Evolutionary conservation across 2,888 invertebrate genomes (phyloP).

Genomic region (Mesorhabditis spiculigera): DNA sequence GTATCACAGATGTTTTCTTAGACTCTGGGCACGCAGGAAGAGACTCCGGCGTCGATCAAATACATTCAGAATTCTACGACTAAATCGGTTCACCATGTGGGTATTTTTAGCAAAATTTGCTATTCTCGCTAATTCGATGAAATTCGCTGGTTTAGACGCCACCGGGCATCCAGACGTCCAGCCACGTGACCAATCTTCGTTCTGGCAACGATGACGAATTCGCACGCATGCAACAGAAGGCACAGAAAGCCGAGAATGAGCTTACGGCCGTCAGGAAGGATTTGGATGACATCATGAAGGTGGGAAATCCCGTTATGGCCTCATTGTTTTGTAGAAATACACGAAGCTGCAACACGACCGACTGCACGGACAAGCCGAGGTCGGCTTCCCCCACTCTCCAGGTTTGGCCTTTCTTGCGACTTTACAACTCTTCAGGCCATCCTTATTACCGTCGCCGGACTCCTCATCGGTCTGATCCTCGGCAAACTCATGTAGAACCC

Average conservation of each 20-base stretch:
- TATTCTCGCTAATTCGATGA: background rate
- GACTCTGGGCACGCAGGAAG: background rate
- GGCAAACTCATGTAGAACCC: conserved; percentile 45
- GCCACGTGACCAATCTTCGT: background rate
- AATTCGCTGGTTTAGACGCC: conserved; percentile 12
- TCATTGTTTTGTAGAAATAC: conserved; percentile 22
- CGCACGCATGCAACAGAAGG: conserved; percentile 5
- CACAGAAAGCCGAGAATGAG: conserved; percentile 16
- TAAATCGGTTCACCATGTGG: too few species aligned
- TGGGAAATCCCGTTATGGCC: too few species aligned
- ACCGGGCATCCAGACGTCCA: conserved; percentile 16
- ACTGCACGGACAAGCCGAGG: conserved; percentile 19
- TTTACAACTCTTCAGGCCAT: conserved; percentile 18
- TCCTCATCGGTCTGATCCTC: conserved; percentile 52
- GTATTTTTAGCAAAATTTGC: too few species aligned
- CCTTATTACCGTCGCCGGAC: conserved; percentile 46
- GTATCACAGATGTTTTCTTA: too few species aligned
- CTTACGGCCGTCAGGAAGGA: conserved; percentile 24
- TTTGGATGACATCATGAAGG: conserved; percentile 31
- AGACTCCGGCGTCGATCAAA: background rate
- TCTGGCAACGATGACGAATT: conserved; percentile 5
- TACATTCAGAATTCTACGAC: background rate
- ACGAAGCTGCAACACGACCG: conserved; percentile 31
- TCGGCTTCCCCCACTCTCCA: conserved; percentile 32
- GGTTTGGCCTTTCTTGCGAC: conserved; percentile 11